phyloP scores from a whole-genome alignment of 2,797 vertebrate genomes.

The Acipenser ruthenus region DNA sequence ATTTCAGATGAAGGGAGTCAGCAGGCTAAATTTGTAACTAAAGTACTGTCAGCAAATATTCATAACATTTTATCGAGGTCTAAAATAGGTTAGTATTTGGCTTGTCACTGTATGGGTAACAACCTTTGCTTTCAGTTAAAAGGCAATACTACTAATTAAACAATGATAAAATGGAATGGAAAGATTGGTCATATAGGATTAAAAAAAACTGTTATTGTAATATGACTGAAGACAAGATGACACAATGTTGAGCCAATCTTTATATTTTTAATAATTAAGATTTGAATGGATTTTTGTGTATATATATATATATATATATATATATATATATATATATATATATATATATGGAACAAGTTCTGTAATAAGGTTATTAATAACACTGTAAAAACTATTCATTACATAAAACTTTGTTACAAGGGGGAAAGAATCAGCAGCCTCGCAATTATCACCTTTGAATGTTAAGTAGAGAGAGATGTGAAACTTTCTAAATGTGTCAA shows the following conservation, averaged over 20 bases:
- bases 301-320: too few relatives aligned
- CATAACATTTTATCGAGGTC: too few relatives aligned
- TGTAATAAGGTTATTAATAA: background rate
- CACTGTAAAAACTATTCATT: background rate
- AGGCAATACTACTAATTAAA: conserved; percentile 20
- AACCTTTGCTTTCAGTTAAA: too few relatives aligned
- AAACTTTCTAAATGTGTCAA: conserved; percentile 65
- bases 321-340: too few relatives aligned
- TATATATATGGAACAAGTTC: background rate
- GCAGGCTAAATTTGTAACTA: too few relatives aligned
- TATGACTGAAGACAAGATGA: too few relatives aligned
- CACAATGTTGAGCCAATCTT: background rate
- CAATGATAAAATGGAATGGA: conserved; percentile 37
- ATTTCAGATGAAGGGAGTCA: too few relatives aligned
- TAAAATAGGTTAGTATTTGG: too few relatives aligned
- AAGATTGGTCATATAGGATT: too few relatives aligned
- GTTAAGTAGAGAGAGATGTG: conserved; percentile 66
- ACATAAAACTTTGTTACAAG: conserved; percentile 1
- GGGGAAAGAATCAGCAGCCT: conserved; percentile 62
- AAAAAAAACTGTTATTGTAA: too few relatives aligned
- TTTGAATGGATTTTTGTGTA: background rate
- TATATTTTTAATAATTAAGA: background rate
- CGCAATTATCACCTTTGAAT: conserved; percentile 69
- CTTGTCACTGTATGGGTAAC: too few relatives aligned
- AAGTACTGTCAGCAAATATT: too few relatives aligned